A percentile compares a stretch with the other conserved stretches of the same genome.
Evolutionary conservation across 2,113 vertebrate genomes (phyloP).

Genomic region (Chloebia gouldiae): DNA sequence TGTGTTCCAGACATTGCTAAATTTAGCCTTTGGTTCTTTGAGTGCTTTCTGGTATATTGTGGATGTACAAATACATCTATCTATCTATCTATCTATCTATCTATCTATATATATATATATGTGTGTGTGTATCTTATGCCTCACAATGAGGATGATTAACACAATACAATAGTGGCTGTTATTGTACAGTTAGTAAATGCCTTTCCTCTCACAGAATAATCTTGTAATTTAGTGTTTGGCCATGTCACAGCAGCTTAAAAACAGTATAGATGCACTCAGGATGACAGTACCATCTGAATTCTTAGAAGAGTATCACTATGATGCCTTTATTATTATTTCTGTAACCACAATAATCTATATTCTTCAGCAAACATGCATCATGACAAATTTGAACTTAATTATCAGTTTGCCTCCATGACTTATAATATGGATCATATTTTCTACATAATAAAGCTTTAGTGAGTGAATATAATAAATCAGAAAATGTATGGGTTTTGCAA

Average conservation of each 20-base stretch:
- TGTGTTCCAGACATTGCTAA: background rate
- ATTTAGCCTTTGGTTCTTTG: background rate
- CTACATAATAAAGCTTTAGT: background rate
- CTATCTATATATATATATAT: background rate
- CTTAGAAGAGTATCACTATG: background rate
- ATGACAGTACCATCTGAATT: background rate
- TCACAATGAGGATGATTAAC: background rate
- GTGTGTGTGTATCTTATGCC: background rate
- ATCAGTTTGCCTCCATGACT: background rate
- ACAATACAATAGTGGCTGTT: background rate
- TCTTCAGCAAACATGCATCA: background rate
- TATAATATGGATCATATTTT: background rate
- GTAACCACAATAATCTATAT: background rate
- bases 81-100: background rate
- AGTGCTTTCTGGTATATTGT: background rate
- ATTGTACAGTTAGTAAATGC: background rate
- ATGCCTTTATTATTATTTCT: background rate
- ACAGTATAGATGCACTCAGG: background rate
- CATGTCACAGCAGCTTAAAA: background rate
- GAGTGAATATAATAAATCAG: background rate
- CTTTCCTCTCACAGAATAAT: background rate
- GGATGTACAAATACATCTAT: background rate
- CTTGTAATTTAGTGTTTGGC: background rate
- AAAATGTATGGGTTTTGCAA: background rate
- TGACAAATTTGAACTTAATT: background rate